Conservation (phyloP, 2,113 vertebrate genomes). For the Zosterops borbonicus region DNA sequence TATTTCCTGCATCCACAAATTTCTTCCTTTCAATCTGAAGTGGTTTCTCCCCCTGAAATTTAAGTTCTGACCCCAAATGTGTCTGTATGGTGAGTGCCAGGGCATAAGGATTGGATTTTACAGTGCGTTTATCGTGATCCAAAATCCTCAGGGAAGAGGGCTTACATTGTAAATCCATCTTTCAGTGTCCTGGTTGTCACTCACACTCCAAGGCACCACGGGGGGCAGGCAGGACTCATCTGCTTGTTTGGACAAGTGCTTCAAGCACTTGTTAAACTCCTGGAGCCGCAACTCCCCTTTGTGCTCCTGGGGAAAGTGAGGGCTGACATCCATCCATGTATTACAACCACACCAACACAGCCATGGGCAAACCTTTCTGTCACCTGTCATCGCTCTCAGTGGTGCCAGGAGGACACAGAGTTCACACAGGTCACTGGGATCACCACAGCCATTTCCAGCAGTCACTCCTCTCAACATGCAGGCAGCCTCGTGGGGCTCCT, state of each 20-base stretch:
- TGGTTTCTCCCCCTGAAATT: background rate
- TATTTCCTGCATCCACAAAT: background rate
- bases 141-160: background rate
- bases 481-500: background rate
- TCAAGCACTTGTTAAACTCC: background rate
- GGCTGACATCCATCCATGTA: background rate
- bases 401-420: background rate
- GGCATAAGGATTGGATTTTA: background rate
- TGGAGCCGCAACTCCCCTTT: background rate
- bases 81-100: fast-evolving
- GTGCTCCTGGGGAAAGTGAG: background rate
- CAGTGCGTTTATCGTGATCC: background rate
- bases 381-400: background rate
- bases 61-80: background rate
- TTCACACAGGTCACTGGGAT: fast-evolving
- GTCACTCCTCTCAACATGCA: background rate
- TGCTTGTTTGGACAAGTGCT: background rate
- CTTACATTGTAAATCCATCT: background rate
- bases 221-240: background rate
- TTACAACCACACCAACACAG: background rate
- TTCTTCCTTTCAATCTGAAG: background rate
- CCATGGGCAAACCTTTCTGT: background rate
- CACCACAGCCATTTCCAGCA: background rate
- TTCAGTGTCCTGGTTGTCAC: background rate
- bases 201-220: background rate